Conservation (phyloP, 2,113 vertebrate species). For the Charadrius vociferus region DNA sequence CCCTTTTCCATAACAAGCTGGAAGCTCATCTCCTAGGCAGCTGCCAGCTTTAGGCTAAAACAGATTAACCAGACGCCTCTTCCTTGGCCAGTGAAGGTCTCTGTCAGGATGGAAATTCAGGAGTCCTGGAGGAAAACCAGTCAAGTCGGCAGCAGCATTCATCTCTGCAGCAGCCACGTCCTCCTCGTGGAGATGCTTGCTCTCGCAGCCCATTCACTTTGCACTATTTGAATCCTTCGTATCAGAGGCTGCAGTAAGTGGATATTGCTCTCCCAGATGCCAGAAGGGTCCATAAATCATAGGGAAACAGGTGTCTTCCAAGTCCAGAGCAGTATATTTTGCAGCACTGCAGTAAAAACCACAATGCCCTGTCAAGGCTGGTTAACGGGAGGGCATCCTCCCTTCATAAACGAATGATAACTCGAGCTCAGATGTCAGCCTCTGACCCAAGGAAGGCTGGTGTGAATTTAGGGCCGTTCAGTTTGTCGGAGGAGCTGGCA, state of each 20-base stretch:
- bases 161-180: background rate
- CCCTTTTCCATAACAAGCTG: background rate
- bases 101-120: background rate
- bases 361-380: slow-evolving; percentile 1
- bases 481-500: background rate
- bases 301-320: slow-evolving; percentile 52
- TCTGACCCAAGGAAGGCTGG: slow-evolving; percentile 1
- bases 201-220: background rate
- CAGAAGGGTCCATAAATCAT: slow-evolving; percentile 49
- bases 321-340: slow-evolving; percentile 17
- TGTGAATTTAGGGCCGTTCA: background rate
- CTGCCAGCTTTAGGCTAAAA: background rate
- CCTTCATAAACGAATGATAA: slow-evolving; percentile 38
- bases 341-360: slow-evolving; percentile 10
- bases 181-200: background rate
- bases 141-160: background rate
- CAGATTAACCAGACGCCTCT: background rate
- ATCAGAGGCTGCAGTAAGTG: background rate
- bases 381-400: slow-evolving; percentile 21
- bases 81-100: background rate
- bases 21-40: background rate
- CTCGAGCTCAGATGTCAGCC: slow-evolving; percentile 19
- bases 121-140: background rate
- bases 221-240: background rate
- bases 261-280: slow-evolving; percentile 15